These are phyloP conservation scores for Lepilemur septentrionalis DNA, from an alignment of 2,797 vertebrate genomes.

Conservation along the genomic window DNA sequence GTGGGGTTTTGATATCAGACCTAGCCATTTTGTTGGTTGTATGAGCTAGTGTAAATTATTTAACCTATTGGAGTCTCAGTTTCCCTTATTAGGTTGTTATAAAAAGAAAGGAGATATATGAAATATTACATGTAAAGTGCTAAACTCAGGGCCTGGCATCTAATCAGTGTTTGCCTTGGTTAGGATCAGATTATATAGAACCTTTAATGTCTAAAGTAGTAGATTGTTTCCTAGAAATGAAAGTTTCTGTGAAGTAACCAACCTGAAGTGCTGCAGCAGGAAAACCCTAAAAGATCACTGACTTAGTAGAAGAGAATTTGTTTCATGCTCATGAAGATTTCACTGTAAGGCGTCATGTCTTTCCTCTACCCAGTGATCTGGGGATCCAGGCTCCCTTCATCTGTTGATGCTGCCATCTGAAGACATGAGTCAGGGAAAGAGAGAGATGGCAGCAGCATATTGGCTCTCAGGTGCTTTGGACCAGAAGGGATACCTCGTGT, in stretches of 20 bases:
- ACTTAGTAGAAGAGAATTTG: neutral
- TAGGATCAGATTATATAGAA: neutral
- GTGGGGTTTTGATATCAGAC: neutral
- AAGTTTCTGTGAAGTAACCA: neutral
- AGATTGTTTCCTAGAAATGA: constrained; percentile 17
- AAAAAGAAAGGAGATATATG: neutral
- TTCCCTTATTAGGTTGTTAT: neutral
- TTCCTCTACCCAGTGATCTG: neutral
- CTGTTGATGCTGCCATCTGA: neutral
- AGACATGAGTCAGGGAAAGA: neutral
- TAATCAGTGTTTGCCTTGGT: neutral
- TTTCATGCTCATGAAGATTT: neutral
- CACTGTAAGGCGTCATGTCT: neutral
- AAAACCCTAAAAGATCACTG: neutral
- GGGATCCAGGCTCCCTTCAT: neutral
- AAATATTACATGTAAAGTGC: neutral
- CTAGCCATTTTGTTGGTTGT: neutral
- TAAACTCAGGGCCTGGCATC: neutral
- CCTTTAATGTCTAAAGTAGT: neutral
- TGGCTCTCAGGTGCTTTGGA: neutral
- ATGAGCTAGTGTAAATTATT: neutral
- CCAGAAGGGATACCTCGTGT: neutral
- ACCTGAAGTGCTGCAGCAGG: neutral
- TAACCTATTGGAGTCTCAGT: neutral
- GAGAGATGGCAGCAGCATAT: neutral